phyloP scores from a whole-genome alignment of 2,797 vertebrate genomes.

The Decapterus maruadsi region DNA sequence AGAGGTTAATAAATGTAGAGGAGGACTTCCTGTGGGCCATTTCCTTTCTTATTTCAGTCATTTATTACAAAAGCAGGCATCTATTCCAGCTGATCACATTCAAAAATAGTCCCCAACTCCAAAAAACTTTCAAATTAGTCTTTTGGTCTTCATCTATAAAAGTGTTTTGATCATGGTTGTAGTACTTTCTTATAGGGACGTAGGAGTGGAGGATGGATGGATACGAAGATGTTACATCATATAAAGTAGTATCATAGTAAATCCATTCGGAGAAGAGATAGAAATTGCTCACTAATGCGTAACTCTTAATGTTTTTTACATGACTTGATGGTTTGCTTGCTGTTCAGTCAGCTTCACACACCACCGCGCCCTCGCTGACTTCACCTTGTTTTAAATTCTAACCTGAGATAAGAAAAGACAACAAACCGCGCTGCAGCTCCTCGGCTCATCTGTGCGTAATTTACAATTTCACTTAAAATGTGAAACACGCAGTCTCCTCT shows the following conservation, averaged over 20 bases:
- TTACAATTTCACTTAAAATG: slow-evolving; percentile 10
- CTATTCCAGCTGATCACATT: not conserved
- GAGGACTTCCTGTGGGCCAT: slow-evolving; percentile 55
- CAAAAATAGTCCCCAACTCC: not conserved
- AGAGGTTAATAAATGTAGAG: slow-evolving; percentile 64
- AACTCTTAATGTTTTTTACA: not conserved
- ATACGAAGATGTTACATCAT: not conserved
- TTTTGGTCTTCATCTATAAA: not conserved
- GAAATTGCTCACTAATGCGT: not conserved
- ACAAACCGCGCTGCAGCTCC: slow-evolving; percentile 8
- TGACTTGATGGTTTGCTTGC: not conserved
- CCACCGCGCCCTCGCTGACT: not conserved
- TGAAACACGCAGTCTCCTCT: not conserved
- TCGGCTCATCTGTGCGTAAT: not conserved
- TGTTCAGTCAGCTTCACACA: not conserved
- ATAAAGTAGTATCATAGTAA: not conserved
- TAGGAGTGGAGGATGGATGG: not conserved
- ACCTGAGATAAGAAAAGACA: not conserved
- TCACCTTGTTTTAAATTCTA: slow-evolving; percentile 4
- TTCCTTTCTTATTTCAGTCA: slow-evolving; percentile 58
- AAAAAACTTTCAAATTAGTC: not conserved
- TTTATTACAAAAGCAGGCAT: slow-evolving; percentile 35
- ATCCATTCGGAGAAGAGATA: not conserved
- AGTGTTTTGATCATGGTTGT: not conserved
- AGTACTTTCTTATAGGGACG: not conserved